Base-by-base conservation (phyloP, 2,113 vertebrate species). In the Platysteira castanea region DNA sequence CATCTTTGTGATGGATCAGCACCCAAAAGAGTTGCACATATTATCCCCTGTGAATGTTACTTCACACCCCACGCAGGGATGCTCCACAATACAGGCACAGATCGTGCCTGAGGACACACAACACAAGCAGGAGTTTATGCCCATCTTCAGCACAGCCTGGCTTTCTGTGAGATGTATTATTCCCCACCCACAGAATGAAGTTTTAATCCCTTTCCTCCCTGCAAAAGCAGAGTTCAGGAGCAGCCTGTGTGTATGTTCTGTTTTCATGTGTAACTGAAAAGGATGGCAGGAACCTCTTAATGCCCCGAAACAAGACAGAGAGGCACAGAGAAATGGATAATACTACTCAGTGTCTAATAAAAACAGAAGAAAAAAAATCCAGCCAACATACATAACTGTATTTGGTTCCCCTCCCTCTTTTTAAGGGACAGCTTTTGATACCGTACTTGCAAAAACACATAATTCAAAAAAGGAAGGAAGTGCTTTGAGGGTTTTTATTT, bases 381-480 rank as follows among this genome's bases (percentile, higher is more conserved):
- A 90, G 56, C 35, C 87, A 96, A 71, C 37, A 92, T 15, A 89
- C 44, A 70, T 59, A 90, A 87, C 47, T 70, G 37, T 49, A 74
- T 87, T 74, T 84, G 33, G 57, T 53, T 79, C 16, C 49, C 39
- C 84, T 88, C 65, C 35, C 42, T 89, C 88, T 88, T 90, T 91
- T 86, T 73, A 89, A 87, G 50, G 84, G 89, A 81, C 69, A 87
- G 91, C 90, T 96, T 96, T 94, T 94, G 81, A 96, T 80, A 95
- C 39, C 3, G 0, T 91, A 87, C 71, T 96, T 86, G 87, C 94
- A 94, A 91, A 97, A 96, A 91, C 89, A 91, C 87, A 46, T 90
- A 94, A 96, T 90, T 97, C 84, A 93, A 92, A 93, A 94, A 93
- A 95, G 94, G 86, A 97, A 95, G 95, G 96, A 96, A 97, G 90